Evolutionary conservation across 1,140 invertebrate genomes (phyloP).

Genomic region (Phymorhynchus buccinoides): DNA sequence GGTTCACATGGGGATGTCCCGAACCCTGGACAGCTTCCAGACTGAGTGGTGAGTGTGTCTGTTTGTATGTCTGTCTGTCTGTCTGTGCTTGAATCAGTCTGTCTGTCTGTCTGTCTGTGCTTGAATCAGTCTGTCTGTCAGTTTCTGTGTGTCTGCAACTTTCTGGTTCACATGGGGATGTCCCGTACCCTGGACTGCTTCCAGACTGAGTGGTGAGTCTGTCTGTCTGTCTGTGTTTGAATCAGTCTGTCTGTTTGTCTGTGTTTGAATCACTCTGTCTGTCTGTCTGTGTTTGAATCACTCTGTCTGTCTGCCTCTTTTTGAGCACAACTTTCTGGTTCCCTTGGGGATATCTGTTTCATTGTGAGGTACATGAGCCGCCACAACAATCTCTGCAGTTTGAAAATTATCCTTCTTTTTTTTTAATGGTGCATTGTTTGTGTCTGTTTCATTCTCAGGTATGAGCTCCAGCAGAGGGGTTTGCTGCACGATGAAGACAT

Average conservation of each 20-base stretch:
- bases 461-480: constrained; percentile 71
- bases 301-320: no score
- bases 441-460: constrained; percentile 57
- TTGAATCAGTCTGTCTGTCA: no score
- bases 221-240: not conserved
- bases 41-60: no score
- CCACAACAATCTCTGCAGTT: not conserved
- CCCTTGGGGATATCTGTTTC: no score
- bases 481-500: constrained; percentile 68
- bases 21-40: no score
- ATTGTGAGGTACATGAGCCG: no score
- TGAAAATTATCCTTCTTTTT: not conserved
- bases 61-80: no score
- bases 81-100: no score
- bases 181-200: constrained; percentile 70
- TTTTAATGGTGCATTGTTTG: not conserved
- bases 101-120: no score
- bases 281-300: no score
- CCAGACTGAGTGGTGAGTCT: constrained; percentile 73
- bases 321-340: no score
- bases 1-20: no score
- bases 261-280: not conserved
- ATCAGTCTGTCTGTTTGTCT: not conserved
- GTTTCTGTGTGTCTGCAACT: constrained; percentile 74
- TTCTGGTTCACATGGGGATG: constrained; percentile 72